phyloP scores from a whole-genome alignment of 2,888 invertebrate genomes.

The Macaria notata region DNA sequence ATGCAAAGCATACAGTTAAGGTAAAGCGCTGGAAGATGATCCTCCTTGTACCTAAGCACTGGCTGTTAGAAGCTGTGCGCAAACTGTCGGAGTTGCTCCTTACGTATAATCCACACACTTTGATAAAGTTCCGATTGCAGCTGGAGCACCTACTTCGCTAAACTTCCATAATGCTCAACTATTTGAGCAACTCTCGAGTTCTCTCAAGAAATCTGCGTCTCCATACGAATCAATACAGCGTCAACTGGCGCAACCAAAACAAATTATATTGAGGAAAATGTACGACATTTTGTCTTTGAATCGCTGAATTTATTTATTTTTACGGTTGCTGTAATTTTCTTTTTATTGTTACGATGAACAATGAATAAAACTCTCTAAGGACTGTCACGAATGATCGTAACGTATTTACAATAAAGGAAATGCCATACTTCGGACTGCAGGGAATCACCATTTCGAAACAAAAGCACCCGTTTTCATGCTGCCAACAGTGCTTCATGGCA shows the following conservation, averaged over 20 bases:
- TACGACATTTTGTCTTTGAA: slow-evolving; percentile 29
- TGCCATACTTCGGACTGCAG: slow-evolving; percentile 3
- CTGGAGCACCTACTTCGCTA: slow-evolving; percentile 8
- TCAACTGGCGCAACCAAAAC: slow-evolving; percentile 17
- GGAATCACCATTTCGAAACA: slow-evolving; percentile 1
- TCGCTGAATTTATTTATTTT: slow-evolving; percentile 33
- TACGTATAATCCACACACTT: slow-evolving; percentile 4
- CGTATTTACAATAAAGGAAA: slow-evolving; percentile 22
- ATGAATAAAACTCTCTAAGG: slow-evolving; percentile 31
- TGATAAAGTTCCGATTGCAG: slow-evolving; percentile 13
- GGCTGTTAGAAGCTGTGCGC: not conserved
- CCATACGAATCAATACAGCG: slow-evolving; percentile 21
- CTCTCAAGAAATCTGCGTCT: slow-evolving; percentile 4
- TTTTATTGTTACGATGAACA: slow-evolving; percentile 35
- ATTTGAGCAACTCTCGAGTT: slow-evolving; percentile 6
- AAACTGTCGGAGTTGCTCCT: slow-evolving; percentile 1
- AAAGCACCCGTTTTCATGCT: slow-evolving; percentile 4
- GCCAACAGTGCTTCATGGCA: not conserved
- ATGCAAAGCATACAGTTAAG: too few species aligned
- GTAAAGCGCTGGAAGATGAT: too few species aligned
- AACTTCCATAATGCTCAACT: slow-evolving; percentile 15
- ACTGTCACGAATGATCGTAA: slow-evolving; percentile 28
- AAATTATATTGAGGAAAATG: slow-evolving; percentile 32
- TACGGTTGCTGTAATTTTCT: slow-evolving; percentile 34
- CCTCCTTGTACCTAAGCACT: not conserved